Conservation (phyloP, 2,888 invertebrate species). For the Eudemis profundana region DNA sequence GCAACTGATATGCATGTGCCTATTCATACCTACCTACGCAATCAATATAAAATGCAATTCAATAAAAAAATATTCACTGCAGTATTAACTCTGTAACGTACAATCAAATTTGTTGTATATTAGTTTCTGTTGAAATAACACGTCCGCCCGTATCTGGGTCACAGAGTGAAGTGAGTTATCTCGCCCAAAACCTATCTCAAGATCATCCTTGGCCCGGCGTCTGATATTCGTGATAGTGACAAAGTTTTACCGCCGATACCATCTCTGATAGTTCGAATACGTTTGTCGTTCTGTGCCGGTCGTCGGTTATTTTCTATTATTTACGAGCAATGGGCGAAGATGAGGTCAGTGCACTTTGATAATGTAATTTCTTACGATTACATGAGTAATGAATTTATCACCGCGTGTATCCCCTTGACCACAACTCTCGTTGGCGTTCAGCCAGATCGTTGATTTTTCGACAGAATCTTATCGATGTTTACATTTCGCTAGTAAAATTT, state of each 20-base stretch:
- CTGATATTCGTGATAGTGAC: conserved; percentile 40
- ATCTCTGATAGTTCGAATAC: conserved; percentile 41
- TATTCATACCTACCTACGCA: conserved; percentile 27
- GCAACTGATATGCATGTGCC: conserved; percentile 33
- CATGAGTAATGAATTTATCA: conserved; percentile 48
- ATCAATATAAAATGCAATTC: conserved; percentile 32
- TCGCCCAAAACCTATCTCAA: conserved; percentile 51
- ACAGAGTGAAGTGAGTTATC: conserved; percentile 47
- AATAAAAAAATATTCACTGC: conserved; percentile 24
- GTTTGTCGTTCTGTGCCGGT: conserved; percentile 19
- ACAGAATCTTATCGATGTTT: conserved; percentile 34
- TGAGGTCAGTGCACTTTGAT: conserved; percentile 63
- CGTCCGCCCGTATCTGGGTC: conserved; percentile 47
- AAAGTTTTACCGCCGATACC: conserved; percentile 31
- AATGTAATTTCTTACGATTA: conserved; percentile 32
- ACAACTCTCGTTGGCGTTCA: conserved; percentile 25
- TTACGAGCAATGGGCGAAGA: conserved; percentile 54
- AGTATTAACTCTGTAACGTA: conserved; percentile 15
- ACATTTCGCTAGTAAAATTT: conserved; percentile 29
- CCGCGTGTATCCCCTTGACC: conserved; percentile 35
- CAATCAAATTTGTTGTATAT: conserved; percentile 9
- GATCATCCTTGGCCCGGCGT: conserved; percentile 51
- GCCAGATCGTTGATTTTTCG: conserved; percentile 37
- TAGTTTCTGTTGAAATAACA: conserved; percentile 10
- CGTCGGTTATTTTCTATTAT: conserved; percentile 35